These are phyloP conservation scores for Tenthredo amoena DNA, from an alignment of 2,888 invertebrate species.

Conservation along the genomic window DNA sequence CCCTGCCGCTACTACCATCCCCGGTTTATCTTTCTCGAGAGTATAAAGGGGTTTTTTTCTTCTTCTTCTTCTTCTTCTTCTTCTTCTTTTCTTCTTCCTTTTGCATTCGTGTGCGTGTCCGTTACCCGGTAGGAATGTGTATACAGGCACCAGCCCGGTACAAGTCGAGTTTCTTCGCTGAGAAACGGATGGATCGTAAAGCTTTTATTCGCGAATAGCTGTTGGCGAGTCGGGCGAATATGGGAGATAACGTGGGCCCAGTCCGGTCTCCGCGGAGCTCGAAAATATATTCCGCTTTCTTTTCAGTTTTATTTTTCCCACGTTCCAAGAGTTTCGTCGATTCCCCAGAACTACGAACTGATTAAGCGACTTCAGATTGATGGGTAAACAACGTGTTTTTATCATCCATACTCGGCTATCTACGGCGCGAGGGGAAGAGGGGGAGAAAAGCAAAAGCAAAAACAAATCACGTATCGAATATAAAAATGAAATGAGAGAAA, in stretches of 20 bases:
- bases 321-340: neutral
- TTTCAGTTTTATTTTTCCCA: neutral
- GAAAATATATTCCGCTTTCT: neutral
- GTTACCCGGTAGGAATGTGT: neutral
- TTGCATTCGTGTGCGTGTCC: neutral
- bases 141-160: neutral
- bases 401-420: neutral
- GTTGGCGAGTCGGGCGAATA: conserved; percentile 6
- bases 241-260: neutral
- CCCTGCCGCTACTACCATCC: neutral
- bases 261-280: no score
- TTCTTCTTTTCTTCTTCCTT: neutral
- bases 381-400: neutral
- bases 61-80: neutral
- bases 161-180: neutral
- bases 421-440: neutral
- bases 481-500: neutral
- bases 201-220: conserved; percentile 2
- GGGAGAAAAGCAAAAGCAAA: neutral
- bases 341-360: neutral
- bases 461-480: neutral
- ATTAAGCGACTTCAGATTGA: neutral
- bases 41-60: conserved; percentile 11
- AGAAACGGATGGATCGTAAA: conserved; percentile 4
- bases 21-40: neutral